A percentile compares a stretch with the other conserved stretches of the same genome.
phyloP scores from a whole-genome alignment of 2,888 invertebrate species.

The Allacma fusca region DNA sequence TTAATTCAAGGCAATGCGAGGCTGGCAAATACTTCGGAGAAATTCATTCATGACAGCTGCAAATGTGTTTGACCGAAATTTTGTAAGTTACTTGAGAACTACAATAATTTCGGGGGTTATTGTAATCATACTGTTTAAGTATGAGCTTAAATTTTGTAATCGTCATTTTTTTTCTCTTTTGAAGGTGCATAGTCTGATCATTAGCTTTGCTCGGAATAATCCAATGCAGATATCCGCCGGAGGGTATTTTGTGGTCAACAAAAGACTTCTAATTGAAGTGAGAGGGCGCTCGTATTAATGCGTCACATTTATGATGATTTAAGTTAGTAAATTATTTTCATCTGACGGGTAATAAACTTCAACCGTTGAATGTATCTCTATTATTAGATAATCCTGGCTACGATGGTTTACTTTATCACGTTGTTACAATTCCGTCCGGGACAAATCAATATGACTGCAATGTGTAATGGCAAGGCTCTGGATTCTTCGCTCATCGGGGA shows the following conservation, averaged over 20 bases:
- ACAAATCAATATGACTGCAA: neutral
- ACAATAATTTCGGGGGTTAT: neutral
- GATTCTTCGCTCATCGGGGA: too few relatives aligned
- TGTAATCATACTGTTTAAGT: too few relatives aligned
- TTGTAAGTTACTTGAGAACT: too few relatives aligned
- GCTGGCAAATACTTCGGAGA: constrained; percentile 40
- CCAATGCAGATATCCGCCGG: constrained; percentile 53
- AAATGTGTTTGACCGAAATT: constrained; percentile 37
- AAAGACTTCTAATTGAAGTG: constrained; percentile 17
- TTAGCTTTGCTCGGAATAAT: constrained; percentile 55
- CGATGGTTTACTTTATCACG: constrained; percentile 13
- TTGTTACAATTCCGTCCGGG: constrained; percentile 21
- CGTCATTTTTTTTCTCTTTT: constrained; percentile 10
- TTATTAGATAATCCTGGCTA: constrained; percentile 4
- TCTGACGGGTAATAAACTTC: too few relatives aligned
- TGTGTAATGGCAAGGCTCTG: too few relatives aligned
- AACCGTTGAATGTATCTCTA: too few relatives aligned
- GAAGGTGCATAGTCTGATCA: constrained; percentile 51
- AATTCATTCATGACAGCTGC: constrained; percentile 40
- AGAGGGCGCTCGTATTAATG: too few relatives aligned
- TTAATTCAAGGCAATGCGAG: constrained; percentile 50
- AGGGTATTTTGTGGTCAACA: constrained; percentile 55
- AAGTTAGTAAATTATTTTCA: too few relatives aligned
- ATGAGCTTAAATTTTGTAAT: too few relatives aligned
- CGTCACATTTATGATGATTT: too few relatives aligned